A percentile compares a stretch with the other conserved stretches of the same genome.
These are phyloP conservation scores for Falco punctatus DNA, from an alignment of 2,113 vertebrate genomes.

Conservation along the genomic window DNA sequence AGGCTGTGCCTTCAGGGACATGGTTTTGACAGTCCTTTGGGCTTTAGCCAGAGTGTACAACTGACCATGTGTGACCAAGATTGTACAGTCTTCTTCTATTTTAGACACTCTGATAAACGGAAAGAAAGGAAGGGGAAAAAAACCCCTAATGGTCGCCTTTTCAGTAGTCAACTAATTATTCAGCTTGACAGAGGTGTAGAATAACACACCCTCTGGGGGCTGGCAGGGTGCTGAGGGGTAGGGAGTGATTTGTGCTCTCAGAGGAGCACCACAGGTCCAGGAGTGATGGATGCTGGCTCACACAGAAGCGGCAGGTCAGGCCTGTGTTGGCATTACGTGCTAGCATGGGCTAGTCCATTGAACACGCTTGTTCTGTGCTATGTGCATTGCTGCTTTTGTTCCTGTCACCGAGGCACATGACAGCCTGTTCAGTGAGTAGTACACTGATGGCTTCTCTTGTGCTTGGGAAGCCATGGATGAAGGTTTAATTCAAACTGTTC, in stretches of 20 bases:
- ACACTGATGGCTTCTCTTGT: background rate
- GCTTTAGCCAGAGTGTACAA: background rate
- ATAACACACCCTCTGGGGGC: background rate
- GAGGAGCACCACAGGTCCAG: background rate
- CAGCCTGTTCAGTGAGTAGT: background rate
- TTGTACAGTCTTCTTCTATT: background rate
- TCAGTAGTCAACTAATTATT: background rate
- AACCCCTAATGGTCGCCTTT: background rate
- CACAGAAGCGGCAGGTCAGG: background rate
- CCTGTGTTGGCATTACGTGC: rapidly evolving
- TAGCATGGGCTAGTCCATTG: background rate
- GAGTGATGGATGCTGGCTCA: background rate
- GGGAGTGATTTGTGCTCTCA: background rate
- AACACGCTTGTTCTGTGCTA: background rate
- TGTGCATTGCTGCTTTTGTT: background rate
- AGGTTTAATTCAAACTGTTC: background rate
- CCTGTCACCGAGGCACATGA: background rate
- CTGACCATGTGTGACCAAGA: too few relatives aligned
- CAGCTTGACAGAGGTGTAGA: background rate
- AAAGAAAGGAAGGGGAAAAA: background rate
- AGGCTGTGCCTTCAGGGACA: background rate
- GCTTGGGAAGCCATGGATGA: background rate
- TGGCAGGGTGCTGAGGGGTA: background rate
- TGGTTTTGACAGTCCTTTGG: background rate
- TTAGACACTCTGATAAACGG: background rate